Conservation (phyloP, 2,888 invertebrate genomes). For the Galerucella calmariensis region DNA sequence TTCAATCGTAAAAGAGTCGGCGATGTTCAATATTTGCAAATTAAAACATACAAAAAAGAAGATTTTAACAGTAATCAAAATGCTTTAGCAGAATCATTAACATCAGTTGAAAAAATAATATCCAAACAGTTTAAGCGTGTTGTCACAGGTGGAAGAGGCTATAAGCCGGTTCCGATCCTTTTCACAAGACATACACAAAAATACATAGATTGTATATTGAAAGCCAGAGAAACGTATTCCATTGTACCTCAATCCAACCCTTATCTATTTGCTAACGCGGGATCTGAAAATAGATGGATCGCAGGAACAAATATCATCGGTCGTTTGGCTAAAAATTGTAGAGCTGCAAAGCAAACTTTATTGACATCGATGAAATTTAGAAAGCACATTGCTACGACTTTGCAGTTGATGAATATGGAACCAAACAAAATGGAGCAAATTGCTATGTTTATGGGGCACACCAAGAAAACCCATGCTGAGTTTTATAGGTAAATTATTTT, state of each 20-base stretch:
- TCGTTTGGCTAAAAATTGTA: constrained; percentile 40
- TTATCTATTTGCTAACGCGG: constrained; percentile 29
- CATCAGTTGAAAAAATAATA: constrained; percentile 36
- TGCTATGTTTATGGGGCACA: constrained; percentile 50
- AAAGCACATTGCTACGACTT: constrained; percentile 11
- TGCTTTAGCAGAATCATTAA: constrained; percentile 25
- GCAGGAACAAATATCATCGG: constrained; percentile 41
- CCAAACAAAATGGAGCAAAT: constrained; percentile 45
- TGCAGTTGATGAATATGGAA: no score
- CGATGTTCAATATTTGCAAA: constrained; percentile 44
- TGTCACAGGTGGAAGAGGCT: constrained; percentile 45
- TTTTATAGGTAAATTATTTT: constrained; percentile 26
- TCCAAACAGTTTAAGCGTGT: constrained; percentile 41
- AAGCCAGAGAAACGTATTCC: constrained; percentile 28
- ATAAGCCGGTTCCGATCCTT: constrained; percentile 42
- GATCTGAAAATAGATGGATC: constrained; percentile 46
- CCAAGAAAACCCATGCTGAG: constrained; percentile 47
- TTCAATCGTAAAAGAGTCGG: constrained; percentile 48
- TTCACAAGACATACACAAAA: constrained; percentile 40
- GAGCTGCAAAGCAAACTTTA: constrained; percentile 19
- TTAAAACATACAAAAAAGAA: constrained; percentile 38
- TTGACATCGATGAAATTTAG: constrained; percentile 45
- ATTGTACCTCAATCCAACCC: constrained; percentile 32
- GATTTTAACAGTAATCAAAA: constrained; percentile 31
- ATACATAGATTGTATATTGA: constrained; percentile 36